phyloP scores from a whole-genome alignment of 1,140 invertebrate genomes.

The Mactra quadrangularis region DNA sequence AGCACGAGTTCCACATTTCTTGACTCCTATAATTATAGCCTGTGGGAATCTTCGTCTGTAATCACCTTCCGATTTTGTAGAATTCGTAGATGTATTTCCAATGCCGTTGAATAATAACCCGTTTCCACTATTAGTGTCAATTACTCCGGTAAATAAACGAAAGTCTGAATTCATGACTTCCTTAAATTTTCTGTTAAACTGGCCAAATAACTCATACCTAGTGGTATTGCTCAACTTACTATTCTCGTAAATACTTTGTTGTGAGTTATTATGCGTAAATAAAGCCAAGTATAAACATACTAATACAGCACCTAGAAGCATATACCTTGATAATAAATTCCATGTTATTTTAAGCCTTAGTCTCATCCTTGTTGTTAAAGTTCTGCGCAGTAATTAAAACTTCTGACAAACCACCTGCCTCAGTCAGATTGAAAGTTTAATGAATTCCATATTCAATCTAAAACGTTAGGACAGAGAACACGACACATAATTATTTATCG shows the following conservation, averaged over 20 bases:
- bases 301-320: not conserved
- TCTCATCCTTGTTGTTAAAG: not conserved
- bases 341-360: not conserved
- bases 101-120: not conserved
- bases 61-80: not conserved
- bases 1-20: constrained; percentile 83
- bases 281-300: not conserved
- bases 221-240: too few species aligned
- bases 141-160: not conserved
- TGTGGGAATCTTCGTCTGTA: constrained; percentile 58
- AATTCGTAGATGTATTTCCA: not conserved
- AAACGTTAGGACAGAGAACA: not conserved
- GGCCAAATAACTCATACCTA: too few species aligned
- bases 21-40: constrained; percentile 82
- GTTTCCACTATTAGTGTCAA: not conserved
- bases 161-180: not conserved
- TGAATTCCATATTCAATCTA: not conserved
- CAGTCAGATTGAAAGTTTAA: not conserved
- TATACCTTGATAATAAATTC: not conserved
- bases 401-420: not conserved
- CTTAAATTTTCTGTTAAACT: not conserved
- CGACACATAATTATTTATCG: not conserved
- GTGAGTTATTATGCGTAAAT: not conserved
- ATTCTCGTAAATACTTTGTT: not conserved
- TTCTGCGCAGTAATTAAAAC: not conserved